phyloP scores from a whole-genome alignment of 2,888 invertebrate genomes.

The Ophion ellenae region DNA sequence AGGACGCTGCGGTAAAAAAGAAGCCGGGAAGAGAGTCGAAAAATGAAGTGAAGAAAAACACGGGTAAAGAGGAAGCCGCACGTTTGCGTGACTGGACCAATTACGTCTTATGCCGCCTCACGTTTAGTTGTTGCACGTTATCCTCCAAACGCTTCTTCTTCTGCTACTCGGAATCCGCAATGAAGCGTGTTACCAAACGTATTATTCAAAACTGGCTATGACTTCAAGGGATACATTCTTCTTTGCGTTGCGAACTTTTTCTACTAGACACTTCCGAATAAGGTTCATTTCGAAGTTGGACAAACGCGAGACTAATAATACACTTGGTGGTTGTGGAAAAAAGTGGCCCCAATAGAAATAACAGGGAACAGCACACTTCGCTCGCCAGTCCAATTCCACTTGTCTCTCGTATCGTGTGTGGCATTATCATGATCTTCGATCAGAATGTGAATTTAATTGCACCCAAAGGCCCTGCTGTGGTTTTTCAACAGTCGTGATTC shows the following conservation, averaged over 20 bases:
- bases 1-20: constrained; percentile 33
- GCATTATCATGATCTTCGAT: not conserved
- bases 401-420: not conserved
- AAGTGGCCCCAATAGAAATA: not conserved
- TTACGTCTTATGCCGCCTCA: constrained; percentile 34
- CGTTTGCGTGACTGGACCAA: constrained; percentile 54
- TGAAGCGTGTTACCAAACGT: not conserved
- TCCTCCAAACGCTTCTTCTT: constrained; percentile 21
- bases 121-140: constrained; percentile 39
- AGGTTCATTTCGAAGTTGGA: not conserved
- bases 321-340: not conserved
- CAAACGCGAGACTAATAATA: not conserved
- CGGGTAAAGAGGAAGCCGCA: constrained; percentile 31
- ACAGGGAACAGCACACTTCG: not conserved
- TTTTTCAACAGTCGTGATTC: not conserved
- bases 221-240: not conserved
- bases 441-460: not conserved
- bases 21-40: constrained; percentile 31
- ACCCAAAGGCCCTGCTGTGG: not conserved
- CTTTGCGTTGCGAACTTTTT: not conserved
- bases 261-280: not conserved
- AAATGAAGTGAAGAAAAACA: constrained; percentile 24
- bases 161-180: not conserved
- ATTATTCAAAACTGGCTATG: not conserved
- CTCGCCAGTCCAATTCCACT: not conserved